Percentiles rank a stretch among this genome's conserved stretches.
Conservation (phyloP, 2,888 invertebrate species). For the Invenusta paracnida region DNA sequence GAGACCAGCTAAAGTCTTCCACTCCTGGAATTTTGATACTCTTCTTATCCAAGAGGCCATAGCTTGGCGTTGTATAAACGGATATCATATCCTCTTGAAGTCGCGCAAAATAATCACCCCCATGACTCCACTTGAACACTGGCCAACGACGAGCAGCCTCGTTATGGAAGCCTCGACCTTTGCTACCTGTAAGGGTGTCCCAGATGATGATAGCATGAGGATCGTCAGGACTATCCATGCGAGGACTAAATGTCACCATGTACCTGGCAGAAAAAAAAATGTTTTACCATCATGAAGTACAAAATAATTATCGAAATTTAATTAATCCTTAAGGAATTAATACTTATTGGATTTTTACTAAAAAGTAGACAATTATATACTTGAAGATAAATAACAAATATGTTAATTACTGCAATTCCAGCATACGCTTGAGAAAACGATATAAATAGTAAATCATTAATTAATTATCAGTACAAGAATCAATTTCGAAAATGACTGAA, state of each 20-base stretch:
- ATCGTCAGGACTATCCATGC: constrained; percentile 68
- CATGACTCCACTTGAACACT: constrained; percentile 74
- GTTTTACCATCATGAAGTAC: neutral
- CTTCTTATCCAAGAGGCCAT: constrained; percentile 85
- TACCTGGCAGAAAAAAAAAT: constrained; percentile 64
- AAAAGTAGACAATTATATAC: too few relatives aligned
- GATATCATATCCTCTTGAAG: constrained; percentile 72
- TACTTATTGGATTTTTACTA: too few relatives aligned
- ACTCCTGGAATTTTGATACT: constrained; percentile 70
- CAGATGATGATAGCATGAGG: constrained; percentile 79
- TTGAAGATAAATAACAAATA: too few relatives aligned
- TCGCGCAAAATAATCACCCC: constrained; percentile 87
- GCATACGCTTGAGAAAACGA: too few relatives aligned
- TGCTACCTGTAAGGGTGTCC: constrained; percentile 89
- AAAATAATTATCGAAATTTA: neutral
- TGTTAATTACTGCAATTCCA: too few relatives aligned
- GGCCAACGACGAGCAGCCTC: constrained; percentile 24
- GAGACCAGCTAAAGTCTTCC: constrained; percentile 92
- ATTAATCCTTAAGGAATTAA: too few relatives aligned
- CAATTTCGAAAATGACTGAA: too few relatives aligned
- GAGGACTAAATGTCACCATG: constrained; percentile 85
- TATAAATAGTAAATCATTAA: too few relatives aligned
- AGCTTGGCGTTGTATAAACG: constrained; percentile 90
- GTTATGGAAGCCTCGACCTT: constrained; percentile 78
- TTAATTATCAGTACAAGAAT: too few relatives aligned